Evolutionary conservation across 2,888 invertebrate genomes (phyloP).

Genomic region (Automeris io): DNA sequence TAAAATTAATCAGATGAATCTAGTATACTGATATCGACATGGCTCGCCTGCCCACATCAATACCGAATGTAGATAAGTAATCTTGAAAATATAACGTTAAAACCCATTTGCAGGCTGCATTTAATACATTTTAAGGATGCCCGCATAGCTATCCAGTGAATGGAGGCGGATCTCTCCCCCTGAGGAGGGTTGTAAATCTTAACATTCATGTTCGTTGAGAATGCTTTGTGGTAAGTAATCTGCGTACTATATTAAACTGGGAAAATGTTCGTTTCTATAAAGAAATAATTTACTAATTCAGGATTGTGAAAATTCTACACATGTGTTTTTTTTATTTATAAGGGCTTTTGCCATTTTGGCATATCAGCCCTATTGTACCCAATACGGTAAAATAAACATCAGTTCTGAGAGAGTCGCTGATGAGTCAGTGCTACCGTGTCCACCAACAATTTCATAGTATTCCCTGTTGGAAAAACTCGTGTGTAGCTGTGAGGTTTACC

Average conservation of each 20-base stretch:
- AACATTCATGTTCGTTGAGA: constrained; percentile 8
- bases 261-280: too few relatives aligned
- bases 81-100: not conserved
- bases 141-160: not conserved
- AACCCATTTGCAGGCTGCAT: not conserved
- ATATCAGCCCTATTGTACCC: not conserved
- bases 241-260: not conserved
- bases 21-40: not conserved
- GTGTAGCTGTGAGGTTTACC: too few relatives aligned
- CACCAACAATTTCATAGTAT: too few relatives aligned
- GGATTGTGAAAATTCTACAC: too few relatives aligned
- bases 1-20: not conserved
- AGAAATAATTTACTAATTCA: too few relatives aligned
- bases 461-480: too few relatives aligned
- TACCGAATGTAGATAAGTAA: not conserved
- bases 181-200: constrained; percentile 14
- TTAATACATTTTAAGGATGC: not conserved
- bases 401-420: too few relatives aligned
- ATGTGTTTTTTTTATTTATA: too few relatives aligned
- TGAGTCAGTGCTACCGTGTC: too few relatives aligned
- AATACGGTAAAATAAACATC: not conserved
- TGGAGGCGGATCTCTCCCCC: constrained; percentile 7
- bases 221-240: constrained; percentile 4
- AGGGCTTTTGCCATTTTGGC: too few relatives aligned
- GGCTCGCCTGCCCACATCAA: not conserved